Conservation (phyloP, 2,797 vertebrate genomes). For the Enteromius mattozi region DNA sequence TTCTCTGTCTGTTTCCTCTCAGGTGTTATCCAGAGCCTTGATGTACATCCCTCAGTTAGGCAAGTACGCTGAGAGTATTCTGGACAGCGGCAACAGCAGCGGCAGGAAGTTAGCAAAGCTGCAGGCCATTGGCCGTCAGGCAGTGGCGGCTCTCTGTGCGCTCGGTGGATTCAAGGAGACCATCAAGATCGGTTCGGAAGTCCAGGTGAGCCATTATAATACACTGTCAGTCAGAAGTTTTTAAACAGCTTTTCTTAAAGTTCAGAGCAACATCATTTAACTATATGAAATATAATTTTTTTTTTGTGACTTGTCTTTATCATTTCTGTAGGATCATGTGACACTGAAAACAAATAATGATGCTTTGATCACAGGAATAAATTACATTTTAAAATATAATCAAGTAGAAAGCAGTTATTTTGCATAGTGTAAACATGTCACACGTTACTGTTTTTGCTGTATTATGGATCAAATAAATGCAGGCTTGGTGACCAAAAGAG, state of each 20-base stretch:
- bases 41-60: constrained; percentile 98
- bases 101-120: constrained; percentile 93
- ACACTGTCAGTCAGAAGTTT: neutral
- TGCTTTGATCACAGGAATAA: too few relatives aligned
- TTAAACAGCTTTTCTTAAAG: too few relatives aligned
- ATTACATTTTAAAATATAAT: too few relatives aligned
- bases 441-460: neutral
- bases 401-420: neutral
- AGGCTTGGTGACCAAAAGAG: neutral
- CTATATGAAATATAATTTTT: neutral
- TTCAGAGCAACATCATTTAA: too few relatives aligned
- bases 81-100: constrained; percentile 95
- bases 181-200: constrained; percentile 98
- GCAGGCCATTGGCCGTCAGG: constrained; percentile 94
- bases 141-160: constrained; percentile 96
- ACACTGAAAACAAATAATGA: too few relatives aligned
- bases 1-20: neutral
- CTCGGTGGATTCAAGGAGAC: constrained; percentile 98
- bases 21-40: constrained; percentile 94
- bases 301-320: too few relatives aligned
- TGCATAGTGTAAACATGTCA: too few relatives aligned
- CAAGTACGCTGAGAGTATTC: constrained; percentile 95
- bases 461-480: too few relatives aligned
- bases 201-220: constrained; percentile 84
- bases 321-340: too few relatives aligned